These are phyloP conservation scores for Dendrocopos noguchii DNA, from an alignment of 2,113 vertebrate species.

Conservation along the genomic window DNA sequence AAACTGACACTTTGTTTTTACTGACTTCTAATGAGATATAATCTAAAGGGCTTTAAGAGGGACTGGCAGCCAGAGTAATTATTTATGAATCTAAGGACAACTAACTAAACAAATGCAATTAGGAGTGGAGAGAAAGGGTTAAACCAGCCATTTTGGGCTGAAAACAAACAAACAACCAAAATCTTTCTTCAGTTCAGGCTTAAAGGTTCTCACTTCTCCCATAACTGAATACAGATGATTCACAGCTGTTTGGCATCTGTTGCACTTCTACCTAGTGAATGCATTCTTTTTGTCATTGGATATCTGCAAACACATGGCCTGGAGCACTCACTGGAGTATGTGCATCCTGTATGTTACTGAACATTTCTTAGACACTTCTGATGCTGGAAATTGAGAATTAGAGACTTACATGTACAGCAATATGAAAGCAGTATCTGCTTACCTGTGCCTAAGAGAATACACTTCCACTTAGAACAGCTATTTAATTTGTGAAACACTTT, in stretches of 20 bases:
- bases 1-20: background rate
- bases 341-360: background rate
- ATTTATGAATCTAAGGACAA: background rate
- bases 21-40: background rate
- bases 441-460: background rate
- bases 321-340: background rate
- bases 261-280: background rate
- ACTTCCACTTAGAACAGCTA: background rate
- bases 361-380: background rate
- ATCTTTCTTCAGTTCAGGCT: background rate
- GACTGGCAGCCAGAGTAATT: background rate
- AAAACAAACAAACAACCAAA: background rate
- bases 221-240: slow-evolving; percentile 9
- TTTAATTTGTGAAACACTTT: background rate
- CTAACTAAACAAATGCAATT: background rate
- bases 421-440: background rate
- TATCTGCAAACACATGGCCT: background rate
- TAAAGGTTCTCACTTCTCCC: slow-evolving; percentile 19
- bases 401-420: background rate
- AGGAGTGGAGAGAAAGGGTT: background rate
- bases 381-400: background rate
- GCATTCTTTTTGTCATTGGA: background rate
- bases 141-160: background rate
- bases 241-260: slow-evolving; percentile 63
- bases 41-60: background rate